Evolutionary conservation across 2,888 invertebrate genomes (phyloP).

Genomic region (Harpagoxenus sublaevis): DNA sequence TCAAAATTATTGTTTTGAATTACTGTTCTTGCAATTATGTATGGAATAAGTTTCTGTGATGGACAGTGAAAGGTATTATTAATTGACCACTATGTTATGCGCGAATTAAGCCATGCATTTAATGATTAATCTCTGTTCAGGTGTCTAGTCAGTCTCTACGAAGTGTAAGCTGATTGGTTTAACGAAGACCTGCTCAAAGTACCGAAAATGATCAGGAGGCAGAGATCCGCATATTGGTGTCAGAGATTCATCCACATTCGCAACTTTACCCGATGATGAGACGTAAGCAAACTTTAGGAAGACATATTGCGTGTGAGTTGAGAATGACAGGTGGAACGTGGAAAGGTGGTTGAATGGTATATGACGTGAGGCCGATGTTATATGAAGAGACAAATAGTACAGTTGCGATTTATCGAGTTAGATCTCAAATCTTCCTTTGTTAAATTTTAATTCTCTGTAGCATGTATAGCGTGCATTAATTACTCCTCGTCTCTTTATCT

Average conservation of each 20-base stretch:
- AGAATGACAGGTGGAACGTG: constrained; percentile 72
- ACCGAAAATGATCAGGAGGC: constrained; percentile 47
- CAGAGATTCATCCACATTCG: constrained; percentile 42
- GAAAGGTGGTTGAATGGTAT: constrained; percentile 76
- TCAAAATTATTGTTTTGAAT: not conserved
- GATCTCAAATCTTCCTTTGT: constrained; percentile 53
- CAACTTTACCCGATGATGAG: constrained; percentile 56
- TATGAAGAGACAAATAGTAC: constrained; percentile 75
- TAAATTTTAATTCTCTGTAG: constrained; percentile 42
- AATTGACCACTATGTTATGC: constrained; percentile 6
- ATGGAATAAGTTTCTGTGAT: not conserved
- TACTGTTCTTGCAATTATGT: not conserved
- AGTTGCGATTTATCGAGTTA: constrained; percentile 80
- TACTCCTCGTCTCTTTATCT: not conserved
- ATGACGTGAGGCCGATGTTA: constrained; percentile 77
- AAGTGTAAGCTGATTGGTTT: constrained; percentile 41
- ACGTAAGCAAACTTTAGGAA: constrained; percentile 73
- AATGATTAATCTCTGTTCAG: constrained; percentile 52
- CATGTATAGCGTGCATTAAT: not conserved
- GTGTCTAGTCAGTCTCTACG: constrained; percentile 27
- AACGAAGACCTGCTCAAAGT: constrained; percentile 44
- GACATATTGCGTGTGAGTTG: constrained; percentile 76
- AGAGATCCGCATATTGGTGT: constrained; percentile 44
- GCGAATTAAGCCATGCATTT: constrained; percentile 26
- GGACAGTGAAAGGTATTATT: constrained; percentile 22